Evolutionary conservation across 2,888 invertebrate species (phyloP).

Genomic region (Callosobruchus maculatus): DNA sequence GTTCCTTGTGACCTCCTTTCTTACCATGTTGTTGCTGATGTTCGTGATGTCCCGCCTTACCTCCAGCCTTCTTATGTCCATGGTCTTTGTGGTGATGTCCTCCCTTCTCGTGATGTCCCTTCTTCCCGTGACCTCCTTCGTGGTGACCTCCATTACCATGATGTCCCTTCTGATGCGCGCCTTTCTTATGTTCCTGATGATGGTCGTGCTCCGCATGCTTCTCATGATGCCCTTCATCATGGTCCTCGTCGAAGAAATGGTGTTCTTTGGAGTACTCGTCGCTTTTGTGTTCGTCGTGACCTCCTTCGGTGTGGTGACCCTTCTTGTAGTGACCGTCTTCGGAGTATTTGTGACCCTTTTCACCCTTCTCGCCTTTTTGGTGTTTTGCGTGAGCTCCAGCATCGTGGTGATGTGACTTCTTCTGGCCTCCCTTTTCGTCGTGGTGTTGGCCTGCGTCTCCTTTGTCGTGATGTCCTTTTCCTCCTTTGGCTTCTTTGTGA

Average conservation of each 20-base stretch:
- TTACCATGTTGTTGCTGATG: conserved; percentile 72
- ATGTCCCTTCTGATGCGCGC: conserved; percentile 76
- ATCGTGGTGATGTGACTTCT: neutral
- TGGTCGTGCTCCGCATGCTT: conserved; percentile 77
- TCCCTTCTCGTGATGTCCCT: neutral
- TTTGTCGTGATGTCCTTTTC: neutral
- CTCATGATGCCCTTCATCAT: conserved; percentile 75
- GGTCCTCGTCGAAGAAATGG: conserved; percentile 80
- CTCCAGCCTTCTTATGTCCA: conserved; percentile 73
- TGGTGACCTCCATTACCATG: conserved; percentile 73
- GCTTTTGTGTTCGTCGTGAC: conserved; percentile 78
- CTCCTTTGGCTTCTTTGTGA: neutral
- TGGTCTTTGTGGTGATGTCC: conserved; percentile 75
- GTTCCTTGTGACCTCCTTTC: conserved; percentile 74
- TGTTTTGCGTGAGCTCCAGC: neutral
- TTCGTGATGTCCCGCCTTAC: conserved; percentile 71
- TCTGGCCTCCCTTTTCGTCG: neutral
- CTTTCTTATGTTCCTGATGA: conserved; percentile 76
- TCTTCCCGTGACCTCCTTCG: conserved; percentile 59
- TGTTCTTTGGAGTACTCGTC: conserved; percentile 84
- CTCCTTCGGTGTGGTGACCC: conserved; percentile 77
- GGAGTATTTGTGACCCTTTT: conserved; percentile 60
- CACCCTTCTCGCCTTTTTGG: conserved; percentile 64
- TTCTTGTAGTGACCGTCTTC: conserved; percentile 75
- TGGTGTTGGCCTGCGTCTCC: neutral